phyloP scores from a whole-genome alignment of 2,888 invertebrate genomes.

The Macropis europaea region DNA sequence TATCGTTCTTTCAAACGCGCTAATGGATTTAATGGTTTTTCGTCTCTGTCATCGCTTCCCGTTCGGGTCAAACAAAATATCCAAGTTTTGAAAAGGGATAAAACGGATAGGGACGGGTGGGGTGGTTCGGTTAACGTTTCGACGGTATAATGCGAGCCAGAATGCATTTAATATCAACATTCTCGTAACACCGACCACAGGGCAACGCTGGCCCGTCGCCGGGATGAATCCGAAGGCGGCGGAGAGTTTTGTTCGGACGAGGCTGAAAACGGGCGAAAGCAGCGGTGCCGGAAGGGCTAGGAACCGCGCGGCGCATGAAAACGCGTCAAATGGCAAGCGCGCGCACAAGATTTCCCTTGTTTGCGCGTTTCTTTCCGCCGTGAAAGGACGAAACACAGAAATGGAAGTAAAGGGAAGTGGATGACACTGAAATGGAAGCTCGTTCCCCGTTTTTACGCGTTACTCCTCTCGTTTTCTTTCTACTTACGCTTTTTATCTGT shows the following conservation, averaged over 20 bases:
- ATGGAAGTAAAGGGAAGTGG: slow-evolving; percentile 47
- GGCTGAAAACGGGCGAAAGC: neutral
- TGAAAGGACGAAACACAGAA: slow-evolving; percentile 36
- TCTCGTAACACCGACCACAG: neutral
- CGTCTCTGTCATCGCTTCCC: neutral
- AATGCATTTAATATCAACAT: slow-evolving; percentile 30
- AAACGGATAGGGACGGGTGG: neutral
- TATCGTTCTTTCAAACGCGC: slow-evolving; percentile 11
- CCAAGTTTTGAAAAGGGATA: neutral
- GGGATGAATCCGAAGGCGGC: neutral
- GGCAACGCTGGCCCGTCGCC: neutral
- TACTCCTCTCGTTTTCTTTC: slow-evolving; percentile 39
- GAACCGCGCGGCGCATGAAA: neutral
- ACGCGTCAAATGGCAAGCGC: slow-evolving; percentile 41
- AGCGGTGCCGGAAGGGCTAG: neutral
- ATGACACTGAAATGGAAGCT: slow-evolving; percentile 58
- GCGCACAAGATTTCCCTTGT: slow-evolving; percentile 51
- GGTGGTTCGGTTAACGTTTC: no score
- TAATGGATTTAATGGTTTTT: slow-evolving; percentile 22
- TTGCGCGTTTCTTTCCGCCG: slow-evolving; percentile 43
- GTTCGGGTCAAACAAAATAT: slow-evolving; percentile 13
- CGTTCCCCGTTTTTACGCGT: slow-evolving; percentile 38
- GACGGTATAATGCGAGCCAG: neutral
- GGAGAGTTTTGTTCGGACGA: neutral
- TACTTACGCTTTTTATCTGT: slow-evolving; percentile 38